phyloP scores from a whole-genome alignment of 2,113 vertebrate genomes.

The Euleptes europaea region DNA sequence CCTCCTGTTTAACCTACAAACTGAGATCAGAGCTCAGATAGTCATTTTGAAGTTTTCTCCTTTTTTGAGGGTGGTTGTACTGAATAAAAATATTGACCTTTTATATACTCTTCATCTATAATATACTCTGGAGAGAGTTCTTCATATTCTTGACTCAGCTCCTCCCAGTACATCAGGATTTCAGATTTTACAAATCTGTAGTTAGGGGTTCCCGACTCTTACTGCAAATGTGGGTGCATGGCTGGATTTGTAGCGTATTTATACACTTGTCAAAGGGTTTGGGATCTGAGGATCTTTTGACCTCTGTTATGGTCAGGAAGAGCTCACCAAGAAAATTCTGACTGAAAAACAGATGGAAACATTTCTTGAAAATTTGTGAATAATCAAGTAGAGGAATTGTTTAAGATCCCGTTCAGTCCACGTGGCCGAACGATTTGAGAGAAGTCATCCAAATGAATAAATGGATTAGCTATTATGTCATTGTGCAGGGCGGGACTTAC shows the following conservation, averaged over 20 bases:
- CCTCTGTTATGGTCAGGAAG: background rate
- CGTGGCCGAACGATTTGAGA: slow-evolving; percentile 1
- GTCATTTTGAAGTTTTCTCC: background rate
- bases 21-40: background rate
- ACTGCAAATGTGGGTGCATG: background rate
- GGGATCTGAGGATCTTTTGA: background rate
- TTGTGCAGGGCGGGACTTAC: background rate
- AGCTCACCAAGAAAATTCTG: background rate
- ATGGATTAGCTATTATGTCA: background rate
- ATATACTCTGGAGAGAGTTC: background rate
- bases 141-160: background rate
- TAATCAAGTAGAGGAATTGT: background rate
- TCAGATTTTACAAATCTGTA: slow-evolving; percentile 8
- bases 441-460: slow-evolving; percentile 9
- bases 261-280: background rate
- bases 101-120: background rate
- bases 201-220: background rate
- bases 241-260: background rate
- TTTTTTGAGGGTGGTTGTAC: background rate
- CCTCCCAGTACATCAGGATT: background rate
- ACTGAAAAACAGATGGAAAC: background rate
- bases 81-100: background rate
- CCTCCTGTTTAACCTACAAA: background rate
- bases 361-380: background rate
- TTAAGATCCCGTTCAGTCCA: background rate